phyloP scores from a whole-genome alignment of 1,140 invertebrate genomes.

The Drosophila cardini region DNA sequence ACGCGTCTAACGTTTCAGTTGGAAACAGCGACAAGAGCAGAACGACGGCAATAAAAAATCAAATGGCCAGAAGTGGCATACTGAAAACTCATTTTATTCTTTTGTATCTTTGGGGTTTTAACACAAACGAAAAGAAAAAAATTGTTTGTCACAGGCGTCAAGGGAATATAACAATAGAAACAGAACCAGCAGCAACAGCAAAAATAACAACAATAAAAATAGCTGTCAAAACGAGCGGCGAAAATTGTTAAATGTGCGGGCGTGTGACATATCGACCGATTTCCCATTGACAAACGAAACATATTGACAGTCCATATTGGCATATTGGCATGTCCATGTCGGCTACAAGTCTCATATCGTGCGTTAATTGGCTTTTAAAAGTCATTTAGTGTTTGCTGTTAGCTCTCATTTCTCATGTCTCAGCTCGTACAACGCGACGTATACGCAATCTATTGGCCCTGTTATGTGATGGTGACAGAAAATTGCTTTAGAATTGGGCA shows the following conservation, averaged over 20 bases:
- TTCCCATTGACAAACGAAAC: conserved; percentile 41
- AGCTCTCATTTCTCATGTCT: conserved; percentile 2
- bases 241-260: conserved; percentile 15
- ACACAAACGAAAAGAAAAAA: conserved; percentile 1
- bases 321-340: conserved; percentile 35
- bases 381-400: conserved; percentile 51
- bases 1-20: conserved; percentile 22
- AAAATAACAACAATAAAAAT: conserved; percentile 24
- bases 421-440: conserved; percentile 22
- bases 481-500: conserved; percentile 34
- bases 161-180: conserved; percentile 20
- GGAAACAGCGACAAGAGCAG: conserved; percentile 13
- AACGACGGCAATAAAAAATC: conserved; percentile 28
- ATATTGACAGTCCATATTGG: conserved; percentile 54
- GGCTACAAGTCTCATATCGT: conserved; percentile 39
- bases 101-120: neutral
- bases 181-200: conserved; percentile 8
- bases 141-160: neutral
- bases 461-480: conserved; percentile 11
- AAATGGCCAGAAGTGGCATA: conserved; percentile 36
- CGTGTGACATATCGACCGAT: conserved; percentile 37
- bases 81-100: conserved; percentile 37
- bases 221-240: conserved; percentile 48
- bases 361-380: conserved; percentile 65
- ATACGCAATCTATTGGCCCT: conserved; percentile 29